These are phyloP conservation scores for Salticus scenicus DNA, from an alignment of 2,888 invertebrate species.

Conservation along the genomic window DNA sequence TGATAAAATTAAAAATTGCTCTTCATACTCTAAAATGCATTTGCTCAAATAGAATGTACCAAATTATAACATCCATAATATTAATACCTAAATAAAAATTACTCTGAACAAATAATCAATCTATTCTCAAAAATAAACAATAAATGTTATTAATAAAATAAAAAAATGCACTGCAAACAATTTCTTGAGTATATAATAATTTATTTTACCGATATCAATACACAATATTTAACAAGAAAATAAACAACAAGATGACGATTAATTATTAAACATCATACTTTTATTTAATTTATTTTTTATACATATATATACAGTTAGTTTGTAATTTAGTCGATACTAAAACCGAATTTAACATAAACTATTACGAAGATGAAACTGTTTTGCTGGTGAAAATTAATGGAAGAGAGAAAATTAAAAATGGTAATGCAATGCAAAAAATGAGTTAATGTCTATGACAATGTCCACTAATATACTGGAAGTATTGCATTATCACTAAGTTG, in stretches of 20 bases:
- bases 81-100: too few relatives aligned
- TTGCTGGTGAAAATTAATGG: too few relatives aligned
- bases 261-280: conserved; percentile 3
- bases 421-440: not conserved
- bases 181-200: not conserved
- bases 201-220: not conserved
- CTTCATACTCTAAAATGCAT: too few relatives aligned
- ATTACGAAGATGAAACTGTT: too few relatives aligned
- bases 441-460: not conserved
- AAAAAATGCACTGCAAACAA: conserved; percentile 8
- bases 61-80: too few relatives aligned
- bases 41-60: too few relatives aligned
- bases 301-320: not conserved
- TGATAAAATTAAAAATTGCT: too few relatives aligned
- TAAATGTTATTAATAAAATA: too few relatives aligned
- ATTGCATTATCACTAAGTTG: not conserved
- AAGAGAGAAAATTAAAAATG: too few relatives aligned
- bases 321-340: not conserved
- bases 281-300: not conserved
- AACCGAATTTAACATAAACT: not conserved
- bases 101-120: too few relatives aligned
- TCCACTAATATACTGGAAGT: not conserved
- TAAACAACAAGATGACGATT: not conserved
- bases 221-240: conserved; percentile 15
- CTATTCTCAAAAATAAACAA: too few relatives aligned